Evolutionary conservation across 2,797 vertebrate species (phyloP).

Genomic region (Mareca penelope): DNA sequence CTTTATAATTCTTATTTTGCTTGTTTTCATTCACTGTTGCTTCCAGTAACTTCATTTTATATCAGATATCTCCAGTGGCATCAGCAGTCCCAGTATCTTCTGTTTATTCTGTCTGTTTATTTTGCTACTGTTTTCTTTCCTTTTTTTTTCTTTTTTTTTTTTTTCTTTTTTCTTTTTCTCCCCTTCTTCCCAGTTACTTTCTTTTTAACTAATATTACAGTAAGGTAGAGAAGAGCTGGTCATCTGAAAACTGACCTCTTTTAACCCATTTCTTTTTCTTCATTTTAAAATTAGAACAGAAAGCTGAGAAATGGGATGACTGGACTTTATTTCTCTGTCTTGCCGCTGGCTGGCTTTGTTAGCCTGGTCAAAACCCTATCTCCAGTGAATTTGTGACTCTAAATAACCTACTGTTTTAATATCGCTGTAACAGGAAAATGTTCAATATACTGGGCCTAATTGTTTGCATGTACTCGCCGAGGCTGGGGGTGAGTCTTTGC

Average conservation of each 20-base stretch:
- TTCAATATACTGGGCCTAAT: not conserved
- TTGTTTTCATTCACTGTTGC: not conserved
- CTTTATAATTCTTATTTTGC: not conserved
- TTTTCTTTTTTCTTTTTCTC: not conserved
- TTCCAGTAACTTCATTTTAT: not conserved
- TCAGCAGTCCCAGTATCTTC: not conserved
- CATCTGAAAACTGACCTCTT: not conserved
- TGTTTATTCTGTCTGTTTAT: constrained; percentile 2
- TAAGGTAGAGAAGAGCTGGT: not conserved
- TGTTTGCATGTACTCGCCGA: not conserved
- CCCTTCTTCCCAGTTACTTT: not conserved
- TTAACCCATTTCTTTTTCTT: not conserved
- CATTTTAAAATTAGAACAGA: constrained; percentile 3
- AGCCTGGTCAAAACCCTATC: not conserved
- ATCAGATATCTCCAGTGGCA: not conserved
- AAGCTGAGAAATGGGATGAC: not conserved
- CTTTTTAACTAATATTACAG: not conserved
- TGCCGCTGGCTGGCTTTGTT: not conserved
- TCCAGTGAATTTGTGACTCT: not conserved
- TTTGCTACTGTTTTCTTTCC: not conserved
- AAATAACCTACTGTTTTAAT: not conserved
- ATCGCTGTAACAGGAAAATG: not conserved
- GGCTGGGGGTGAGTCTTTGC: not conserved
- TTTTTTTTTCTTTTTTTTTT: not conserved
- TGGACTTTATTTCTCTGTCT: not conserved